These are phyloP conservation scores for Zoroaster sp. DNA, from an alignment of 53 echinoderm and acorn worm genomes.

Conservation along the genomic window DNA sequence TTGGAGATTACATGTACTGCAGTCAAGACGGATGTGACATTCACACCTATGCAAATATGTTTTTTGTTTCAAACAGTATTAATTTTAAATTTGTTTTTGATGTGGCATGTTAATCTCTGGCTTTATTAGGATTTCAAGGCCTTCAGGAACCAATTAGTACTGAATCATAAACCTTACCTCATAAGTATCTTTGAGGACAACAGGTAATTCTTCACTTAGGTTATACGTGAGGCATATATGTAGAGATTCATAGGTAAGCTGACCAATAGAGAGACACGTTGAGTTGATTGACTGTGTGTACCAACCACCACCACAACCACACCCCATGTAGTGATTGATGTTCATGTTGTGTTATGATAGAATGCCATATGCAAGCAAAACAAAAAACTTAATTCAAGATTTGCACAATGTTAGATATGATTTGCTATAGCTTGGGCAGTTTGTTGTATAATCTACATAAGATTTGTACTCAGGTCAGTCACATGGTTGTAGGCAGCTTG, in stretches of 20 bases:
- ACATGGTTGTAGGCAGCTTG: neutral
- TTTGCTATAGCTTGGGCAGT: neutral
- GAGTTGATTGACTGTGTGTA: conserved; percentile 68
- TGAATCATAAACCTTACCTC: conserved; percentile 39
- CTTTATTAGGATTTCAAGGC: neutral
- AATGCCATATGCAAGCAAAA: neutral
- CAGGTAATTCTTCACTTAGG: conserved; percentile 43
- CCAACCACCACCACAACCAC: neutral
- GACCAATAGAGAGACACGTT: conserved; percentile 67
- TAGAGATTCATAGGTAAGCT: conserved; percentile 63
- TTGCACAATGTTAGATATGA: neutral
- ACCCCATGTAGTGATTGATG: neutral
- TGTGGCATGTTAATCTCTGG: neutral
- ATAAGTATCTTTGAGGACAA: conserved; percentile 54
- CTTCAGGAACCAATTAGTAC: neutral
- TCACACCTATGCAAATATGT: neutral
- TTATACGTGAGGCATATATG: conserved; percentile 59
- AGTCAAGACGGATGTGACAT: neutral
- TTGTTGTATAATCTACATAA: neutral
- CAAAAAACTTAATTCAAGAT: neutral
- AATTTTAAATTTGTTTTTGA: neutral
- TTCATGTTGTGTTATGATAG: neutral
- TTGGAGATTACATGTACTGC: no score
- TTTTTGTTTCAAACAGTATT: neutral
- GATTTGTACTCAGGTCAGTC: neutral